phyloP scores from a whole-genome alignment of 2,113 vertebrate genomes.

The Mixornis gularis region DNA sequence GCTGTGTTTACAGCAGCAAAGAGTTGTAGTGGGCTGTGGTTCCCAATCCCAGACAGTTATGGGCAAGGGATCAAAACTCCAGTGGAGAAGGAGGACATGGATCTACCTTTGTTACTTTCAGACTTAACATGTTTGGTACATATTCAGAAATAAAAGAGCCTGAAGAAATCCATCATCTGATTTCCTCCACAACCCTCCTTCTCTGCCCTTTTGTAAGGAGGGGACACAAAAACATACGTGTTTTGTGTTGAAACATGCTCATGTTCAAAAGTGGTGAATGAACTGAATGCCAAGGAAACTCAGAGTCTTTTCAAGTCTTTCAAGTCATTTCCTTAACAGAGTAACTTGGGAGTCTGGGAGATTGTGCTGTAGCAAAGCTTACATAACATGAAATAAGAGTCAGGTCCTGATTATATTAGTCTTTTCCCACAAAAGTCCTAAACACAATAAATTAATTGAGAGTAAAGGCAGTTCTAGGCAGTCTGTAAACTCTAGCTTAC shows the following conservation, averaged over 20 bases:
- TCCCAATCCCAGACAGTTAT: neutral
- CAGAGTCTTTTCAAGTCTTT: neutral
- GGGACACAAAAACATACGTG: neutral
- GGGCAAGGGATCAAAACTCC: neutral
- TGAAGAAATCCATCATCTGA: neutral
- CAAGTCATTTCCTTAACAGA: neutral
- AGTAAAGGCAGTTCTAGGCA: neutral
- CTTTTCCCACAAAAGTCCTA: neutral
- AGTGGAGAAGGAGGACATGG: neutral
- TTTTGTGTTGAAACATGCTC: neutral
- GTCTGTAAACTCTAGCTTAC: neutral
- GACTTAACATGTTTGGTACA: neutral
- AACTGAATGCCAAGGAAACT: neutral
- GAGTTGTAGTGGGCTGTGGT: neutral
- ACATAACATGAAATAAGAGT: neutral
- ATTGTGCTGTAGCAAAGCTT: neutral
- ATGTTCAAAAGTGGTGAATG: fast-evolving
- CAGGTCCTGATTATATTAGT: neutral
- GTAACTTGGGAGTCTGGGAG: neutral
- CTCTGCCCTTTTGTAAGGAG: neutral
- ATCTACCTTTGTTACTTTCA: neutral
- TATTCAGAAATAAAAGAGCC: neutral
- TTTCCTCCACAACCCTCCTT: neutral
- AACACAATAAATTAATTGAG: neutral
- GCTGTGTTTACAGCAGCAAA: neutral